These are phyloP conservation scores for Melanostoma scalare DNA, from an alignment of 2,888 invertebrate genomes.

Conservation along the genomic window DNA sequence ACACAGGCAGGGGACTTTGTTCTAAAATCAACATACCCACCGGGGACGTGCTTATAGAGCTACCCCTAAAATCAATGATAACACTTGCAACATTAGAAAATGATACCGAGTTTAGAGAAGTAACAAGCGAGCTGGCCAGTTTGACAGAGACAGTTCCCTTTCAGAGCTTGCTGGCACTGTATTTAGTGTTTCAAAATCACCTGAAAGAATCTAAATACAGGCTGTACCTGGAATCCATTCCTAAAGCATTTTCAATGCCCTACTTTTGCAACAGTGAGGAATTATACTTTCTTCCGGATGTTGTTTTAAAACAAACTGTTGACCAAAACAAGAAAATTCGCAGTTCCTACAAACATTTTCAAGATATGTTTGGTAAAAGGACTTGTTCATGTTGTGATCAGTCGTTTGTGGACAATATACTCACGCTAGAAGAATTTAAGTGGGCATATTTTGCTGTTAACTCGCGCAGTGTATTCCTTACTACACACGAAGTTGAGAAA, in stretches of 20 bases:
- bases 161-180: constrained; percentile 89
- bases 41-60: constrained; percentile 85
- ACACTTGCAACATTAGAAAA: constrained; percentile 84
- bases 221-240: constrained; percentile 88
- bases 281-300: constrained; percentile 84
- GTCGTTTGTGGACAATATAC: constrained; percentile 81
- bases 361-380: constrained; percentile 67
- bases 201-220: constrained; percentile 84
- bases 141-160: constrained; percentile 83
- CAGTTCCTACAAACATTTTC: constrained; percentile 74
- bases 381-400: constrained; percentile 82
- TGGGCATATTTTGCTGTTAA: constrained; percentile 94
- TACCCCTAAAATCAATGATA: constrained; percentile 85
- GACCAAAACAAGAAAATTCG: constrained; percentile 83
- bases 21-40: constrained; percentile 84
- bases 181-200: constrained; percentile 87
- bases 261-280: constrained; percentile 86
- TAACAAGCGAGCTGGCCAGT: constrained; percentile 78
- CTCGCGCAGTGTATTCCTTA: constrained; percentile 91
- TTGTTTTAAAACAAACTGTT: constrained; percentile 83
- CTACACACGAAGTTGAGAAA: constrained; percentile 83
- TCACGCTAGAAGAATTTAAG: constrained; percentile 85
- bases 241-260: constrained; percentile 86
- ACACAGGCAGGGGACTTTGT: constrained; percentile 89
- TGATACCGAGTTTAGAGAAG: constrained; percentile 83